Percentiles rank a stretch among this genome's conserved stretches.
Evolutionary conservation across 2,113 vertebrate genomes (phyloP).

Genomic region (Oreochromis spilurus): DNA sequence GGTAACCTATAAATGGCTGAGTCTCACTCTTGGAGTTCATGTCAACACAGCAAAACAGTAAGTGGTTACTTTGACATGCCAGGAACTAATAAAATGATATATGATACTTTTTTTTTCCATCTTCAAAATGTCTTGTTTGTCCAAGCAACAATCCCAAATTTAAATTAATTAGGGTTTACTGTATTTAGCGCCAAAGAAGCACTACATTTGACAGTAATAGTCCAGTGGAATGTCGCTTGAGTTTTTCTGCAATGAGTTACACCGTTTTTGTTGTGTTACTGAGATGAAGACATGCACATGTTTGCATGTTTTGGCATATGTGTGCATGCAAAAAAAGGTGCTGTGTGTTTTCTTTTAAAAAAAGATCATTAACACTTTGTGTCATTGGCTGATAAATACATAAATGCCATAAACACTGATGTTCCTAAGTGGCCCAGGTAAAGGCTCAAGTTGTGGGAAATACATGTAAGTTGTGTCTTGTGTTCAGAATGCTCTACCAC

Average conservation of each 20-base stretch:
- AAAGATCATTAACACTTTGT: not conserved
- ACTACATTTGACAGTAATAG: fast-evolving
- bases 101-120: fast-evolving
- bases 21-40: constrained; percentile 89
- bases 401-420: not conserved
- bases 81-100: not conserved
- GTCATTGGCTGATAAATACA: not conserved
- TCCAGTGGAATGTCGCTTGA: not conserved
- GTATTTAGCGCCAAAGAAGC: not conserved
- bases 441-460: not conserved
- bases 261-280: not conserved
- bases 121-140: not conserved
- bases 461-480: not conserved
- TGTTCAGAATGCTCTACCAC: constrained; percentile 88
- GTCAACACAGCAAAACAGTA: constrained; percentile 91
- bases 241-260: not conserved
- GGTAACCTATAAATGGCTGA: constrained; percentile 99
- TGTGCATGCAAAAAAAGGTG: not conserved
- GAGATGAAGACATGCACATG: not conserved
- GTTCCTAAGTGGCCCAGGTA: not conserved
- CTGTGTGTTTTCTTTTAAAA: not conserved
- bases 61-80: constrained; percentile 53
- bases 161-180: not conserved
- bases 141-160: not conserved
- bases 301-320: not conserved